Conservation (phyloP, 2,113 vertebrate genomes). For the Stictonetta naevosa region DNA sequence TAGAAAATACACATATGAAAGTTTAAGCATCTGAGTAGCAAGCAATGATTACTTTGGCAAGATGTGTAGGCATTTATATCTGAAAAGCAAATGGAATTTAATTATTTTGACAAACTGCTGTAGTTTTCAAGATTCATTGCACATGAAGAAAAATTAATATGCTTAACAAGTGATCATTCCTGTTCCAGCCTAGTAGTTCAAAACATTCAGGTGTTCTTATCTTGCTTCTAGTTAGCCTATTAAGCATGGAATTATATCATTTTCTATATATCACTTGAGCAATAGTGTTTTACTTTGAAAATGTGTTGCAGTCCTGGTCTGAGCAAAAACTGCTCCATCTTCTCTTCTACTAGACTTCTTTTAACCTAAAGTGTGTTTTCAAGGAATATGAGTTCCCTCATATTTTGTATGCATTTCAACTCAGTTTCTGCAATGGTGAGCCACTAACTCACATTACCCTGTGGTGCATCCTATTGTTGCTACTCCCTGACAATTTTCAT, state of each 20-base stretch:
- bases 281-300: not conserved
- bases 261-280: not conserved
- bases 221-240: constrained; percentile 35
- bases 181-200: constrained; percentile 19
- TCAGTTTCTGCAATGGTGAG: not conserved
- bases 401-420: not conserved
- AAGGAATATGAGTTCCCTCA: not conserved
- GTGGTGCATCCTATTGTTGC: not conserved
- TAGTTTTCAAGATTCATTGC: constrained; percentile 47
- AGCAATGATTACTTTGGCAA: constrained; percentile 16
- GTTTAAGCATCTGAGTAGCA: not conserved
- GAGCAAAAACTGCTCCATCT: not conserved
- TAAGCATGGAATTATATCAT: not conserved
- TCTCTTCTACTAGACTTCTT: not conserved
- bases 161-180: constrained; percentile 26
- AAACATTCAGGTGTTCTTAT: constrained; percentile 24
- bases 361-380: not conserved
- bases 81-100: constrained; percentile 55
- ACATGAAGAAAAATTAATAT: constrained; percentile 47
- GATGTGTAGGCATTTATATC: constrained; percentile 27
- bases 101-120: constrained; percentile 52
- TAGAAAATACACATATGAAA: not conserved
- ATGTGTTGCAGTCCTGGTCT: not conserved
- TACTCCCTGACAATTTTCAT: not conserved
- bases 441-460: not conserved